Evolutionary conservation across 53 echinoderm and acorn worm species (phyloP), one percentile per base, ranked within the genome.

Genomic region (Arbacia lixula): DNA sequence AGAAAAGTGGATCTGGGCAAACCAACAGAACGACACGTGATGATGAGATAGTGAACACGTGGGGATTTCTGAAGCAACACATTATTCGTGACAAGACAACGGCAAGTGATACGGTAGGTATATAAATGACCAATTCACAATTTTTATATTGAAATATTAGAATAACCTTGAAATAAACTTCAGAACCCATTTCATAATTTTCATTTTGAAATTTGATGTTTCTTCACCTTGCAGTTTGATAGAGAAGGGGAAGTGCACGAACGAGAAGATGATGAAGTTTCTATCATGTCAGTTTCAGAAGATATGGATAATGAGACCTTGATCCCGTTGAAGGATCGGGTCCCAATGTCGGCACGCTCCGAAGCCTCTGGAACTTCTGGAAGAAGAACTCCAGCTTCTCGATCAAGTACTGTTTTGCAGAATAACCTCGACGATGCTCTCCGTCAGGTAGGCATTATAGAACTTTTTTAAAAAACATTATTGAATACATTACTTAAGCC

Each of bases 1-100:
- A 36, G n/a, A 66, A 66, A 66, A 66, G 66, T 66, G 66, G 66
- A 66, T 66, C 66, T 34, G 66, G 66, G 66, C 66, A 66, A 36
- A 34, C 66, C 66, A 66, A 66, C 34, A 66, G 66, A 36, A 66
- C 66, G 34, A 66, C 66, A 66, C 33, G 66, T 32, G 66, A 66
- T 36, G 66, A 36, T 36, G 36, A 66, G 66, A 66, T 66, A 32
- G 66, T 66, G 36, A 66, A 32, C 66, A 66, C 66, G 66, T 66
- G 66, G 66, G 66, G 36, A 66, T 66, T 34, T 66, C 36, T 66
- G 11, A 36, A 66, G 66, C 33, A 66, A 66, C 66, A 66, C 66
- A 66, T 66, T 34, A 36, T 66, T 32, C 66, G 66, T 32, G 66
- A 33, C 33, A 36, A 66, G 66, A 66, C 66, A 34, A 36, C 36